Percentiles rank a stretch among this genome's conserved stretches.
These are phyloP conservation scores for Myxocyprinus asiaticus DNA, from an alignment of 2,113 vertebrate genomes.

Conservation along the genomic window DNA sequence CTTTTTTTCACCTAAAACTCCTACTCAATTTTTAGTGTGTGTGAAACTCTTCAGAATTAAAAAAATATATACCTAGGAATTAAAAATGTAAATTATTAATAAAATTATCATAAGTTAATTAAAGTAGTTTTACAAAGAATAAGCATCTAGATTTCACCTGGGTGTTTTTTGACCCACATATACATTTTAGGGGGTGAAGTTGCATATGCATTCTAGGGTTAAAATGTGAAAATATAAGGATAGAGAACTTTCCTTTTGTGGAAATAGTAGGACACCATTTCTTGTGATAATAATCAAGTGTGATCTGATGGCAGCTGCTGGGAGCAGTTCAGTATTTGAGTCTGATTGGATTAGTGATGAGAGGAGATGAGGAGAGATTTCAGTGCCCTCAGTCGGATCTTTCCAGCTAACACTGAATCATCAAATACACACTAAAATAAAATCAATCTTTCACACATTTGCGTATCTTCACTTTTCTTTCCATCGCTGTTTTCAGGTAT, in stretches of 20 bases:
- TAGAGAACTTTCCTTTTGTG: neutral
- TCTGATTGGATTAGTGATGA: constrained; percentile 35
- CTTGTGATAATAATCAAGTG: constrained; percentile 30
- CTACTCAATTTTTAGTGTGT: too few relatives aligned
- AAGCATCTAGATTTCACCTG: too few relatives aligned
- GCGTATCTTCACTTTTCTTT: neutral
- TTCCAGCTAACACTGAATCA: constrained; percentile 9
- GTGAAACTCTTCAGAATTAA: too few relatives aligned
- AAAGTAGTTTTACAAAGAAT: too few relatives aligned
- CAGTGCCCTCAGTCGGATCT: neutral
- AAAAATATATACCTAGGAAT: too few relatives aligned
- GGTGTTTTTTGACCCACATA: too few relatives aligned
- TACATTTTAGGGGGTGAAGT: too few relatives aligned
- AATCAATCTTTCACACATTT: constrained; percentile 34
- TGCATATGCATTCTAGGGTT: too few relatives aligned
- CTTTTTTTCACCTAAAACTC: too few relatives aligned
- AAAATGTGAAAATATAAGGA: too few relatives aligned
- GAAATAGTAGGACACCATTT: constrained; percentile 5
- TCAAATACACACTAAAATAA: constrained; percentile 13
- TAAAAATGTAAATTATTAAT: too few relatives aligned
- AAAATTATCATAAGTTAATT: too few relatives aligned
- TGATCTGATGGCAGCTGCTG: constrained; percentile 17
- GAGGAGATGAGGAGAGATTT: neutral
- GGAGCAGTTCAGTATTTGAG: constrained; percentile 20
- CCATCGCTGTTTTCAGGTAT: neutral